phyloP scores from a whole-genome alignment of 2,888 invertebrate genomes.

The Halocaridina rubra region DNA sequence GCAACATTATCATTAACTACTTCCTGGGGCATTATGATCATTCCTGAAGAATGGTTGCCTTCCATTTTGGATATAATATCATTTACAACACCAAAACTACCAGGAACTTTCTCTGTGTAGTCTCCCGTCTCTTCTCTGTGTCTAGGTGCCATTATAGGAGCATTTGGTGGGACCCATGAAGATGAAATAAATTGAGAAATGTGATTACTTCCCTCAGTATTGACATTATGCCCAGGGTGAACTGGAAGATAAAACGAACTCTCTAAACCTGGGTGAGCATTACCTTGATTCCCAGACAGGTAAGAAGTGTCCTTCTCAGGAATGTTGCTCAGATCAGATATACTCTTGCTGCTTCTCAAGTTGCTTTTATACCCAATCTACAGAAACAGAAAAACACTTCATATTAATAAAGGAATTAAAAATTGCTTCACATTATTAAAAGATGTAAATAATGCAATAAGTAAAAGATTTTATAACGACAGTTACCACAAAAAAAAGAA shows the following conservation, averaged over 20 bases:
- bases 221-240: not conserved
- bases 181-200: slow-evolving; percentile 9
- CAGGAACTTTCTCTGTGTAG: not conserved
- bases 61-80: too few species aligned
- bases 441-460: too few species aligned
- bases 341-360: slow-evolving; percentile 86
- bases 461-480: too few species aligned
- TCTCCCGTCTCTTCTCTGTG: not conserved
- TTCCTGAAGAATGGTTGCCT: too few species aligned
- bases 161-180: not conserved
- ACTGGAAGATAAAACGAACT: slow-evolving; percentile 28
- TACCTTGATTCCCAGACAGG: slow-evolving; percentile 63
- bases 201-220: not conserved
- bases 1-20: not conserved
- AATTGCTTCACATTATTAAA: too few species aligned
- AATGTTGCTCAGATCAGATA: slow-evolving; percentile 83
- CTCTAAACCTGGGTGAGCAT: slow-evolving; percentile 25
- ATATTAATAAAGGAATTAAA: too few species aligned
- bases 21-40: too few species aligned
- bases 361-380: slow-evolving; percentile 83
- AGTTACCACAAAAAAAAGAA: too few species aligned
- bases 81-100: slow-evolving; percentile 23
- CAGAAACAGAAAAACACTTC: not conserved
- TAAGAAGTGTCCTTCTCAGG: slow-evolving; percentile 71
- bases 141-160: not conserved